These are phyloP conservation scores for Pherbina coryleti DNA, from an alignment of 2,888 invertebrate genomes.

Conservation along the genomic window DNA sequence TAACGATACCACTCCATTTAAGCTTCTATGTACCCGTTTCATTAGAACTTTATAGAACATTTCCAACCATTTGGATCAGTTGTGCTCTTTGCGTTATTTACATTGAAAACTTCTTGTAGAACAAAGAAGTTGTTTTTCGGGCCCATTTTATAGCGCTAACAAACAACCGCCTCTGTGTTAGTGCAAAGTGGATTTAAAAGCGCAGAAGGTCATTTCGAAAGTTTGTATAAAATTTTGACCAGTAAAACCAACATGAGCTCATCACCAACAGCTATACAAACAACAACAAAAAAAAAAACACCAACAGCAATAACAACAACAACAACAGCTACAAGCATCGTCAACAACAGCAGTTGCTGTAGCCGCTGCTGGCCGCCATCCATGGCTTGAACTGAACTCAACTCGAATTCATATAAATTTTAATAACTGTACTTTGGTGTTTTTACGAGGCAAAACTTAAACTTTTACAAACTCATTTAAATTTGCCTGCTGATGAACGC, in stretches of 20 bases:
- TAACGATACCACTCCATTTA: no score
- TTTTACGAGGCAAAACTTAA: slow-evolving; percentile 20
- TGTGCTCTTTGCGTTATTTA: no score
- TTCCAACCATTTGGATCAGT: no score
- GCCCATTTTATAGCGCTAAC: not conserved
- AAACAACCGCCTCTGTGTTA: not conserved
- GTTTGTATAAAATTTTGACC: slow-evolving; percentile 28
- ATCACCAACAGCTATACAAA: not conserved
- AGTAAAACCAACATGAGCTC: slow-evolving; percentile 26
- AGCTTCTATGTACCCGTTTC: no score
- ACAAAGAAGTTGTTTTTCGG: not conserved
- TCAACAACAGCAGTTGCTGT: slow-evolving; percentile 3
- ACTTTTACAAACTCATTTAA: slow-evolving; percentile 25
- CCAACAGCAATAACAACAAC: not conserved
- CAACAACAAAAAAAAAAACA: not conserved
- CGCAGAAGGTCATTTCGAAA: slow-evolving; percentile 22
- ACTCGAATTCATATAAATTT: slow-evolving; percentile 32
- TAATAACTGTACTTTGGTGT: slow-evolving; percentile 29
- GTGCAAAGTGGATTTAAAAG: slow-evolving; percentile 12
- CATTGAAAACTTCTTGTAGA: no score
- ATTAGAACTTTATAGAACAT: no score
- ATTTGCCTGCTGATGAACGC: slow-evolving; percentile 15
- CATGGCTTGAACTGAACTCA: not conserved
- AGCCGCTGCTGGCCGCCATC: not conserved
- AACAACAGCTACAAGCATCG: not conserved